Evolutionary conservation across 2,797 vertebrate genomes (phyloP).

Genomic region (Chaetodon trifasciatus): DNA sequence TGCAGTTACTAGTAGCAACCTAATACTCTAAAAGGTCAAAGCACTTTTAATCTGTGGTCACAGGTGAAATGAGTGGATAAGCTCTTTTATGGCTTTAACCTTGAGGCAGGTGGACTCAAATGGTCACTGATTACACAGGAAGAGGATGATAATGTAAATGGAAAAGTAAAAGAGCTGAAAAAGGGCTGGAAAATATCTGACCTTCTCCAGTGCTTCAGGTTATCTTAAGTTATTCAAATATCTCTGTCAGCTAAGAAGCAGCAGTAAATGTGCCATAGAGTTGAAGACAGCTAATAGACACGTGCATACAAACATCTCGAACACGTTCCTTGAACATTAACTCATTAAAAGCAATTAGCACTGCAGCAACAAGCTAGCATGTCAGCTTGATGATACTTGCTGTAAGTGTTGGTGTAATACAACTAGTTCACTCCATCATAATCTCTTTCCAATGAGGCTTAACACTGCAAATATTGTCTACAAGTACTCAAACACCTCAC

Average conservation of each 20-base stretch:
- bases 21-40: constrained; percentile 5
- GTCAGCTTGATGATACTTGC: neutral
- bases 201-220: neutral
- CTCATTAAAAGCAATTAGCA: neutral
- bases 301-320: neutral
- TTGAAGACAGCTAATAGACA: neutral
- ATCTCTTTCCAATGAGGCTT: neutral
- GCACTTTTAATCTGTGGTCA: constrained; percentile 6
- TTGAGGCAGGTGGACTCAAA: neutral
- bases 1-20: neutral
- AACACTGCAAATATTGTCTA: too few species aligned
- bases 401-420: neutral
- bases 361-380: neutral
- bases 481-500: neutral
- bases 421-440: neutral
- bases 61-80: neutral
- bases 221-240: neutral
- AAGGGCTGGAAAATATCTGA: constrained; percentile 4
- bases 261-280: neutral
- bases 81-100: constrained; percentile 12
- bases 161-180: constrained; percentile 2
- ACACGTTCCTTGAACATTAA: neutral
- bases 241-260: neutral
- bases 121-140: neutral
- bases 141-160: neutral